phyloP scores from a whole-genome alignment of 2,113 vertebrate genomes.

The Eublepharis macularius region DNA sequence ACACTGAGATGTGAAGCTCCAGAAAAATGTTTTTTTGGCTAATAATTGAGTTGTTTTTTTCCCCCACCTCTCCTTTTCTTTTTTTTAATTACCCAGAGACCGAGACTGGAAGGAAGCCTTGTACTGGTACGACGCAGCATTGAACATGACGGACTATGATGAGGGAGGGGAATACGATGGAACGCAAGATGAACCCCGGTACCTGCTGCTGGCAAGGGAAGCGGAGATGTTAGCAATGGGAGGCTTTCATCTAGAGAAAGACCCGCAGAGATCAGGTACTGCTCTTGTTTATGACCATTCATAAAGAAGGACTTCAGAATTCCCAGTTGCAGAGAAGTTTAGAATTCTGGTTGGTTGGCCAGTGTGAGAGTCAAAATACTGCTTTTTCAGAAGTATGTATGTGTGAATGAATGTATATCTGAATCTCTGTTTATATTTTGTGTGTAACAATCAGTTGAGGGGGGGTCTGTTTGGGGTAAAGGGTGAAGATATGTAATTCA shows the following conservation, averaged over 20 bases:
- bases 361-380: not conserved
- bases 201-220: conserved; percentile 87
- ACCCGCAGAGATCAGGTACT: conserved; percentile 89
- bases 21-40: fast-evolving
- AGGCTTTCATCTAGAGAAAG: conserved; percentile 76
- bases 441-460: not conserved
- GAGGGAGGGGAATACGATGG: conserved; percentile 95
- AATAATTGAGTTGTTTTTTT: not conserved
- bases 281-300: not conserved
- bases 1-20: not conserved
- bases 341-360: not conserved
- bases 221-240: conserved; percentile 89
- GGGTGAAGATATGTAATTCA: not conserved
- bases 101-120: conserved; percentile 88
- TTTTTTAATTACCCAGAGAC: conserved; percentile 65
- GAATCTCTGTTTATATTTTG: not conserved
- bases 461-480: not conserved
- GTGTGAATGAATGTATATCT: too few species aligned
- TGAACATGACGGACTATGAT: conserved; percentile 91
- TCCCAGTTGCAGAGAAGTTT: not conserved
- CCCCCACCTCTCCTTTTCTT: not conserved
- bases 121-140: conserved; percentile 84
- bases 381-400: too few species aligned
- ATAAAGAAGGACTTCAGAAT: not conserved
- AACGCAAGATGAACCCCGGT: conserved; percentile 88